Conservation (phyloP, 1,140 invertebrate species). For the Coptotermes formosanus region DNA sequence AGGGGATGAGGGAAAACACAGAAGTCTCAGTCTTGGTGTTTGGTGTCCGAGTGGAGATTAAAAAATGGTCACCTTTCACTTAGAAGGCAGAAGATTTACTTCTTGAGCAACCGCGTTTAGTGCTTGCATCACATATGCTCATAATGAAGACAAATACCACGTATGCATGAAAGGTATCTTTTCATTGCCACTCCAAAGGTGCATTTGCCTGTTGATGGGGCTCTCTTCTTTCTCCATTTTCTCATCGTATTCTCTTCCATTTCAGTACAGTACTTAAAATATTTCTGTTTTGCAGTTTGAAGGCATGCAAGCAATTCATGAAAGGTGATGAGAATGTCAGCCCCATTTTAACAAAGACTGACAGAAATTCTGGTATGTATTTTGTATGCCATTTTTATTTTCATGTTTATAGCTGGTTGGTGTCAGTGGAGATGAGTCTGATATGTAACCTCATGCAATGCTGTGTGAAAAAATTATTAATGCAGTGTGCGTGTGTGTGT, state of each 20-base stretch:
- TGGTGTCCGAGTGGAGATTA: too few relatives aligned
- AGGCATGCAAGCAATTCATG: conserved; percentile 43
- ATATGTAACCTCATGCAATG: too few relatives aligned
- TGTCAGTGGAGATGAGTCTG: too few relatives aligned
- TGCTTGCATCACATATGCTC: not conserved
- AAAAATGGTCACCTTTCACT: not conserved
- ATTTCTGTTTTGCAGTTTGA: conserved; percentile 51
- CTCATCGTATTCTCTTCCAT: not conserved
- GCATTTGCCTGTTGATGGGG: not conserved
- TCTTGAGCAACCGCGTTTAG: not conserved
- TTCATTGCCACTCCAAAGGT: too few relatives aligned
- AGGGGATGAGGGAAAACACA: too few relatives aligned
- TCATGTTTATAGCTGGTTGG: too few relatives aligned
- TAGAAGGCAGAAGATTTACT: not conserved
- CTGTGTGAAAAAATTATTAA: too few relatives aligned
- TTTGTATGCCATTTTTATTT: not conserved
- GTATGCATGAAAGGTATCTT: too few relatives aligned
- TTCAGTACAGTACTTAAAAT: not conserved
- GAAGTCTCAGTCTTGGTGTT: too few relatives aligned
- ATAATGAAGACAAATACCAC: not conserved
- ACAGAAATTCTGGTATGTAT: conserved; percentile 45
- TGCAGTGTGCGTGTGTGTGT: too few relatives aligned
- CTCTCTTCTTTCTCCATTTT: not conserved
- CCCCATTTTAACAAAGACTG: conserved; percentile 54
- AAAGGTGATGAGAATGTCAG: conserved; percentile 51